These are phyloP conservation scores for Siphlonurus alternatus DNA, from an alignment of 2,888 invertebrate genomes.

Conservation along the genomic window DNA sequence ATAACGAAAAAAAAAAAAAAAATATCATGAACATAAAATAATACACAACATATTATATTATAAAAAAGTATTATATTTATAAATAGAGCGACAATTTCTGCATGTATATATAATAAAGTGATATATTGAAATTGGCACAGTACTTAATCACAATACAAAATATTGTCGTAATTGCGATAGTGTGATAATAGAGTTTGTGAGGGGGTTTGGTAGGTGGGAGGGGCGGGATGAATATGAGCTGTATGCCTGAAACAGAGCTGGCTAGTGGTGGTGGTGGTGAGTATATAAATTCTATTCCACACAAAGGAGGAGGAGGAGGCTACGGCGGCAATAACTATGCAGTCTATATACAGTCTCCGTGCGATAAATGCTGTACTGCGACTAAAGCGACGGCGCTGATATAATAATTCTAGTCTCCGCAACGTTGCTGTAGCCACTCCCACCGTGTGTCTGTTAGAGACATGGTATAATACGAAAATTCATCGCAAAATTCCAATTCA, in stretches of 20 bases:
- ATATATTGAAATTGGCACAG: not conserved
- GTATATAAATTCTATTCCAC: not conserved
- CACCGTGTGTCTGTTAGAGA: not conserved
- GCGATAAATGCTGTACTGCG: not conserved
- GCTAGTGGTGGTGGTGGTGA: not conserved
- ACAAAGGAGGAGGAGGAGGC: not conserved
- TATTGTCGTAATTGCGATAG: not conserved
- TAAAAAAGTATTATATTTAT: too few species aligned
- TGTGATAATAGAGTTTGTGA: not conserved
- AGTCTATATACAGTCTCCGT: not conserved
- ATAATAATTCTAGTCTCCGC: not conserved
- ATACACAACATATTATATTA: too few species aligned
- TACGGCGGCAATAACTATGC: not conserved
- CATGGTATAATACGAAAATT: not conserved
- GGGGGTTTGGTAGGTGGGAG: not conserved
- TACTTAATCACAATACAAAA: not conserved
- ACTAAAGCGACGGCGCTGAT: not conserved
- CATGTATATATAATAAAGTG: not conserved
- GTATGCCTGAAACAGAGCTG: not conserved
- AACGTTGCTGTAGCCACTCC: not conserved
- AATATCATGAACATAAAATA: too few species aligned
- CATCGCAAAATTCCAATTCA: not conserved
- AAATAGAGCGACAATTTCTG: not conserved
- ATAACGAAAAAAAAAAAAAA: too few species aligned
- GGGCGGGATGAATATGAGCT: not conserved